Evolutionary conservation across 2,797 vertebrate species (phyloP).

Genomic region (Urocyon cinereoargenteus): DNA sequence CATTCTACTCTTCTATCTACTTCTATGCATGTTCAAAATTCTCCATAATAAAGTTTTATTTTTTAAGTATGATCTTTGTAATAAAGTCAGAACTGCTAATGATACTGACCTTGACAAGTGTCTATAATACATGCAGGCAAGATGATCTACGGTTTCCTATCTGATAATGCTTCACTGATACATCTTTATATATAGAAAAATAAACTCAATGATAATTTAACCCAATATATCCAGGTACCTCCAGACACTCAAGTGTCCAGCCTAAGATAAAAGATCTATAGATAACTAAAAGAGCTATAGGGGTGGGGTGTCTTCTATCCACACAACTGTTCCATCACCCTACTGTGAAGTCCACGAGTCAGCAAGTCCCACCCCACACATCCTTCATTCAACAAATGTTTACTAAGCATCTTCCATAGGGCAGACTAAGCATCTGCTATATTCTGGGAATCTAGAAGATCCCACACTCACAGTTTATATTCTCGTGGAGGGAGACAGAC

Average conservation of each 20-base stretch:
- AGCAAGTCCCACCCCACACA: not conserved
- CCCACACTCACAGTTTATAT: not conserved
- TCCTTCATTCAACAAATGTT: not conserved
- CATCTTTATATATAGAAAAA: not conserved
- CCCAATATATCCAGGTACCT: not conserved
- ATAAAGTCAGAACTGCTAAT: not conserved
- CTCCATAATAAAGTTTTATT: not conserved
- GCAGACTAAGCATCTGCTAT: not conserved
- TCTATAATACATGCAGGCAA: not conserved
- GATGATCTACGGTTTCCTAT: not conserved
- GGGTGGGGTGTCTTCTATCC: not conserved
- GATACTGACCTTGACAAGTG: not conserved
- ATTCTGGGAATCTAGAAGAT: not conserved
- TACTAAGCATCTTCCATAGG: not conserved
- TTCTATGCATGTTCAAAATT: not conserved
- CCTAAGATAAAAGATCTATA: not conserved
- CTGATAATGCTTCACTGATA: not conserved
- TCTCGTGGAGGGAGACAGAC: not conserved
- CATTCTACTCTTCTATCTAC: not conserved
- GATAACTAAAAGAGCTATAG: not conserved
- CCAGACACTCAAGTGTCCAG: not conserved
- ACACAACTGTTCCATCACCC: not conserved
- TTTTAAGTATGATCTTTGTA: not conserved
- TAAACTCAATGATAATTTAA: not conserved
- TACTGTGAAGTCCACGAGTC: not conserved